A percentile compares a stretch with the other conserved stretches of the same genome.
Conservation (phyloP, 2,888 invertebrate species). For the Muscina levida region DNA sequence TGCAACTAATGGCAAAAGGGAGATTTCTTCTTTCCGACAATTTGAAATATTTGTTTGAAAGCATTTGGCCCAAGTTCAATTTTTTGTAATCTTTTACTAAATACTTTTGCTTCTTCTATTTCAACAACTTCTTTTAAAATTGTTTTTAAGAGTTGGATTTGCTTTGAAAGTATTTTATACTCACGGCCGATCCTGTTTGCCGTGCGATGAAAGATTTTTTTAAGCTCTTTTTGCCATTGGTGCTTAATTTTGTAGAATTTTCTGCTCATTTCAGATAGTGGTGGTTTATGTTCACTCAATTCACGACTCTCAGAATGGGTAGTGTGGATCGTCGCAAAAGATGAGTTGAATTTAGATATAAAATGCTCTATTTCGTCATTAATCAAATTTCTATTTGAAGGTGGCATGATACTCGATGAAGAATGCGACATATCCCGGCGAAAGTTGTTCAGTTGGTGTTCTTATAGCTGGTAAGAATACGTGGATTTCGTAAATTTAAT, state of each 20-base stretch:
- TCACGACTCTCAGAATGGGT: background rate
- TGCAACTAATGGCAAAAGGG: background rate
- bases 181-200: slow-evolving; percentile 2
- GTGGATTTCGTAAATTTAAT: too few species aligned
- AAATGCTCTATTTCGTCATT: background rate
- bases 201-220: slow-evolving; percentile 6
- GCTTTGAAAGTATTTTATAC: background rate
- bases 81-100: slow-evolving; percentile 10
- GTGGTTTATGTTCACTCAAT: background rate
- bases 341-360: background rate
- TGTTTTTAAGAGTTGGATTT: slow-evolving; percentile 22
- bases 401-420: background rate
- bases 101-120: background rate
- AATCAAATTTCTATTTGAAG: background rate
- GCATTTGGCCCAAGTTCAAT: too few species aligned
- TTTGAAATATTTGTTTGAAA: too few species aligned
- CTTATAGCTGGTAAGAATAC: too few species aligned
- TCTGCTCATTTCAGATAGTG: background rate
- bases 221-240: slow-evolving; percentile 1
- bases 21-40: background rate
- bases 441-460: slow-evolving; percentile 1
- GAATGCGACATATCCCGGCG: background rate
- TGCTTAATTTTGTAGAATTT: slow-evolving; percentile 18
- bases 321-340: background rate
- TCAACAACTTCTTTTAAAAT: too few species aligned